Evolutionary conservation across 1,140 invertebrate genomes (phyloP).

Genomic region (Amyelois transitella): DNA sequence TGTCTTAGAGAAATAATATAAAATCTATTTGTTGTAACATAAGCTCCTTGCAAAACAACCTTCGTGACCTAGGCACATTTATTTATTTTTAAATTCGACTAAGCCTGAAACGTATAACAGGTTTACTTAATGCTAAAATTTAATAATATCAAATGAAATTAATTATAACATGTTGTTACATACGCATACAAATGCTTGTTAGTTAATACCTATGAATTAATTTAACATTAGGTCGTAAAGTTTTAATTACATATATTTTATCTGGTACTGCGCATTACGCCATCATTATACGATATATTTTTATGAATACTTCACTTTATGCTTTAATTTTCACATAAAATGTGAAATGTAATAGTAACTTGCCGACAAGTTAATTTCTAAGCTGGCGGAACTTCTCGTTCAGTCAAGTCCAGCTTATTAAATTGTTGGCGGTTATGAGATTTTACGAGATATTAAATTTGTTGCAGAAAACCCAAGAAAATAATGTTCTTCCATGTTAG

Average conservation of each 20-base stretch:
- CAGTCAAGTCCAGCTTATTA: background rate
- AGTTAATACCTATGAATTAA: background rate
- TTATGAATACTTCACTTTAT: background rate
- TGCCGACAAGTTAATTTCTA: background rate
- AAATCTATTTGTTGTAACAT: too few relatives aligned
- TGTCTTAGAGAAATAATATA: too few relatives aligned
- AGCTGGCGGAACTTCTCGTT: background rate
- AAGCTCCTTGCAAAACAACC: too few relatives aligned
- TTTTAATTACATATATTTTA: background rate
- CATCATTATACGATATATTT: background rate
- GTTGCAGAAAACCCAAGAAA: too few relatives aligned
- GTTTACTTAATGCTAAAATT: too few relatives aligned
- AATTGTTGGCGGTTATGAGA: background rate
- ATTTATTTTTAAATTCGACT: too few relatives aligned
- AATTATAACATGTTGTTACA: too few relatives aligned
- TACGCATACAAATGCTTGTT: too few relatives aligned
- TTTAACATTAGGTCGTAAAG: background rate
- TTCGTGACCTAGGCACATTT: too few relatives aligned
- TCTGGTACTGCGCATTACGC: background rate
- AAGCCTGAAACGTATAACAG: too few relatives aligned
- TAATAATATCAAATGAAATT: too few relatives aligned
- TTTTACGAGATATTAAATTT: background rate
- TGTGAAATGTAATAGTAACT: background rate
- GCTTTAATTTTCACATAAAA: background rate
- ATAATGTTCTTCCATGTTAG: too few relatives aligned